Percentiles rank a stretch among this genome's conserved stretches.
Evolutionary conservation across 2,888 invertebrate species (phyloP).

Genomic region (Stegophylla sp.): DNA sequence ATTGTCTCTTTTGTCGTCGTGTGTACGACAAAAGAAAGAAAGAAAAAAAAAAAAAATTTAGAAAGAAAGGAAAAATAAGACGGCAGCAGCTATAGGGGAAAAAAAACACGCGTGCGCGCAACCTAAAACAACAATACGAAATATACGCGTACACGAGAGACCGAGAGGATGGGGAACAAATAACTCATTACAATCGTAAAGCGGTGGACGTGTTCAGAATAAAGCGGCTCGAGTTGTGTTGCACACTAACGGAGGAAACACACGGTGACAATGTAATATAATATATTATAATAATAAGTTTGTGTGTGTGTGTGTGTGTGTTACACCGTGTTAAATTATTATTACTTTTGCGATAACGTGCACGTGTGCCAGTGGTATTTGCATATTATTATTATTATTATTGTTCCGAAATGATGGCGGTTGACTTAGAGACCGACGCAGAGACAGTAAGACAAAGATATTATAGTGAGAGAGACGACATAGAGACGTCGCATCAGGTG

Average conservation of each 20-base stretch:
- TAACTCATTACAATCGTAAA: constrained; percentile 59
- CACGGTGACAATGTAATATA: not conserved
- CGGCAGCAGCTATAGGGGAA: not conserved
- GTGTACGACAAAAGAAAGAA: constrained; percentile 3
- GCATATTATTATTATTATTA: not conserved
- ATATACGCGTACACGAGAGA: constrained; percentile 20
- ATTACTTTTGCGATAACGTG: not conserved
- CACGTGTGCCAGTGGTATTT: not conserved
- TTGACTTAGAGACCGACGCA: not conserved
- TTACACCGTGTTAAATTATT: not conserved
- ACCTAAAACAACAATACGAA: constrained; percentile 45
- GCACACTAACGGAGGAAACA: not conserved
- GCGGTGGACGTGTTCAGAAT: constrained; percentile 56
- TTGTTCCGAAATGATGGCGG: constrained; percentile 20
- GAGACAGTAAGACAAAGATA: too few relatives aligned
- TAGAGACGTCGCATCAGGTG: not conserved
- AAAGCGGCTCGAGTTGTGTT: not conserved
- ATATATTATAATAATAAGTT: not conserved
- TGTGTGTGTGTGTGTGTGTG: too few relatives aligned
- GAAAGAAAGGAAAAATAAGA: not conserved
- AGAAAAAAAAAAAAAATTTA: not conserved
- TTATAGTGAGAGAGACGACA: not conserved
- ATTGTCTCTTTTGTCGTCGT: constrained; percentile 44
- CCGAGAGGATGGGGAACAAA: constrained; percentile 47
- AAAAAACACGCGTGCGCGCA: not conserved